phyloP scores from a whole-genome alignment of 92 coral and sea anemone species.

The Galaxea fascicularis region DNA sequence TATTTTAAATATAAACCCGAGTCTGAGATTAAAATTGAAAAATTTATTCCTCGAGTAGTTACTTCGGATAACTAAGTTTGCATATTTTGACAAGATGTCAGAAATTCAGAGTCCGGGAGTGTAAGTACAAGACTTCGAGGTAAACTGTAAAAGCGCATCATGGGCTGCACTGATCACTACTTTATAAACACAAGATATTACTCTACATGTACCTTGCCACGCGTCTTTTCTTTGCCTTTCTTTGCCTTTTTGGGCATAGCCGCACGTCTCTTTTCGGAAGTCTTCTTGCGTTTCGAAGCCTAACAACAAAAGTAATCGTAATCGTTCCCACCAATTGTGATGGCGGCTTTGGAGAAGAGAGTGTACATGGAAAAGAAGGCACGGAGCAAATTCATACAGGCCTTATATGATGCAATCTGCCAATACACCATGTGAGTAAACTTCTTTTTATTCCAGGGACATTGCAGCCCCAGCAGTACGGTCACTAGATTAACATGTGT shows the following conservation, averaged over 20 bases:
- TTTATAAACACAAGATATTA: background rate
- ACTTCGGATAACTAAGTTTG: background rate
- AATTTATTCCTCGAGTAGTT: conserved; percentile 10
- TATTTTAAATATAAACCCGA: background rate
- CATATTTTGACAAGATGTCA: conserved; percentile 16
- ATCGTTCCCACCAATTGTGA: too few relatives aligned
- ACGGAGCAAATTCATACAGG: too few relatives aligned
- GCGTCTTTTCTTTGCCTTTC: conserved; percentile 16
- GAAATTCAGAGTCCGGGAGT: conserved; percentile 24
- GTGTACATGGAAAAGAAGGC: too few relatives aligned
- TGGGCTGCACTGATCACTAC: background rate
- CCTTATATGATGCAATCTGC: too few relatives aligned
- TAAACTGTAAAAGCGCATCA: background rate
- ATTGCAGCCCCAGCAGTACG: too few relatives aligned
- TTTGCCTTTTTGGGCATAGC: conserved; percentile 31
- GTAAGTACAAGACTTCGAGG: conserved; percentile 2
- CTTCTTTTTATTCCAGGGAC: too few relatives aligned
- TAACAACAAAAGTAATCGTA: too few relatives aligned
- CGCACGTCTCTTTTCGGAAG: conserved; percentile 8
- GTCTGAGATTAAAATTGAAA: conserved; percentile 4
- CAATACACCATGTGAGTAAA: too few relatives aligned
- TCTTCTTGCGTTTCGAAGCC: too few relatives aligned
- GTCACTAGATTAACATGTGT: too few relatives aligned
- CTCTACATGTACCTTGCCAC: conserved; percentile 9
- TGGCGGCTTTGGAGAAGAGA: too few relatives aligned